Evolutionary conservation across 1,140 invertebrate genomes (phyloP).

Genomic region (Caenorhabditis tropicalis): DNA sequence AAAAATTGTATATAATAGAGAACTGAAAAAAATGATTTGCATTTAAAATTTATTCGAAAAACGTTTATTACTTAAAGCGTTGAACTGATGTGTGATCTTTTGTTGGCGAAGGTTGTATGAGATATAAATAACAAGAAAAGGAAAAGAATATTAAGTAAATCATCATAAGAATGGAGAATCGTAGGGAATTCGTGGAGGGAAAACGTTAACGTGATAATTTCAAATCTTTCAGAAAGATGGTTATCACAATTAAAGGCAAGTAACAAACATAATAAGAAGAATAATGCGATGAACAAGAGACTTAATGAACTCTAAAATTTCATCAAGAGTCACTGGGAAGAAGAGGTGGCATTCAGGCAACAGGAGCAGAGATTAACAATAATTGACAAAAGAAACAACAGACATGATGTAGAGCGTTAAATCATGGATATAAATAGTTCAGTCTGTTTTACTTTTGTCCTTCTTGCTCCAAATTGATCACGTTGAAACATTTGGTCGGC

Average conservation of each 20-base stretch:
- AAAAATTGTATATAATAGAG: background rate
- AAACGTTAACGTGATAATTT: slow-evolving; percentile 13
- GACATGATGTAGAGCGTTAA: background rate
- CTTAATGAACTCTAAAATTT: background rate
- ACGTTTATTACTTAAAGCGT: background rate
- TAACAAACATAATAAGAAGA: background rate
- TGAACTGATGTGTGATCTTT: slow-evolving; percentile 16
- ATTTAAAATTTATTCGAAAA: background rate
- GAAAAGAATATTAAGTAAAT: background rate
- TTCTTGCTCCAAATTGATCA: slow-evolving; percentile 68
- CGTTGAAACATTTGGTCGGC: slow-evolving; percentile 67
- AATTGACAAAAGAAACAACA: background rate
- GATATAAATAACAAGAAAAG: background rate
- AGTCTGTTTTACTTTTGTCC: slow-evolving; percentile 63
- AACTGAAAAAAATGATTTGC: background rate
- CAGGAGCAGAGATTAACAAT: background rate
- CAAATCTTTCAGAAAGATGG: background rate
- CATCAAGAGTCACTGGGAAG: slow-evolving; percentile 1
- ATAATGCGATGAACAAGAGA: background rate
- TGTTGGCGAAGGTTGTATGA: slow-evolving; percentile 25
- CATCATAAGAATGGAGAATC: background rate
- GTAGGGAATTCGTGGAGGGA: background rate
- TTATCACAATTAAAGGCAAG: slow-evolving; percentile 6
- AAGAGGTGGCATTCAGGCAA: background rate
- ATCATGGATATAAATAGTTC: background rate